A percentile compares a stretch with the other conserved stretches of the same genome.
Conservation (phyloP, 2,113 vertebrate genomes). For the Ammodytes marinus region DNA sequence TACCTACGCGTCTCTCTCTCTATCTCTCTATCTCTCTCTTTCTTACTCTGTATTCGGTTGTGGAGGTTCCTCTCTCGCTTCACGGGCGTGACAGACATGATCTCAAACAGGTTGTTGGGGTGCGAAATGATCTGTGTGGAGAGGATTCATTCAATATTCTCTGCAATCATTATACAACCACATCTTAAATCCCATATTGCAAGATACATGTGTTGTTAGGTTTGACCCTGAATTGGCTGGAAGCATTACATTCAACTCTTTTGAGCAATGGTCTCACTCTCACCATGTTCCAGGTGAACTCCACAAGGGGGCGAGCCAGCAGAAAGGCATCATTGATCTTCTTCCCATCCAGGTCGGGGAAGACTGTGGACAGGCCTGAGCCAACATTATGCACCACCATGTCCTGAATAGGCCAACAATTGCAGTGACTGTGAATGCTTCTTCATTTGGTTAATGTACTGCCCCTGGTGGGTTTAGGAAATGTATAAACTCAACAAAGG, state of each 20-base stretch:
- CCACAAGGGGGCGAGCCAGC: conserved; percentile 84
- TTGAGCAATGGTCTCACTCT: no score
- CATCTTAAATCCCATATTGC: no score
- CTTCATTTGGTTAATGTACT: conserved; percentile 1
- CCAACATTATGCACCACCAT: conserved; percentile 87
- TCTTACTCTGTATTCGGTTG: conserved; percentile 85
- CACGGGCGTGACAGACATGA: conserved; percentile 85
- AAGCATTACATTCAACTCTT: not conserved
- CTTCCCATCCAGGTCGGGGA: conserved; percentile 86
- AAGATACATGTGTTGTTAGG: not conserved
- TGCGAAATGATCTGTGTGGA: conserved; percentile 83
- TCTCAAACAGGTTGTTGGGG: conserved; percentile 87
- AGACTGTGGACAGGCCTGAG: conserved; percentile 83
- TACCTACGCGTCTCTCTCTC: no score
- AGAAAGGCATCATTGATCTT: conserved; percentile 85
- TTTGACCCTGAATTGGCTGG: not conserved
- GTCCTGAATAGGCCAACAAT: conserved; percentile 68
- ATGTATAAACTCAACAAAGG: not conserved
- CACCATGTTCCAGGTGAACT: conserved; percentile 87
- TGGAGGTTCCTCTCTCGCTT: conserved; percentile 86
- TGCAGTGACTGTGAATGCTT: not conserved
- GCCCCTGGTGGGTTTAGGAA: not conserved
- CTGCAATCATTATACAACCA: no score
- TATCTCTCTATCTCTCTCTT: conserved; percentile 48
- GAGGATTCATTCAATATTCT: conserved; percentile 10